Evolutionary conservation across 2,888 invertebrate genomes (phyloP), one percentile per base, ranked within the genome.

Genomic region (Acleris literana): DNA sequence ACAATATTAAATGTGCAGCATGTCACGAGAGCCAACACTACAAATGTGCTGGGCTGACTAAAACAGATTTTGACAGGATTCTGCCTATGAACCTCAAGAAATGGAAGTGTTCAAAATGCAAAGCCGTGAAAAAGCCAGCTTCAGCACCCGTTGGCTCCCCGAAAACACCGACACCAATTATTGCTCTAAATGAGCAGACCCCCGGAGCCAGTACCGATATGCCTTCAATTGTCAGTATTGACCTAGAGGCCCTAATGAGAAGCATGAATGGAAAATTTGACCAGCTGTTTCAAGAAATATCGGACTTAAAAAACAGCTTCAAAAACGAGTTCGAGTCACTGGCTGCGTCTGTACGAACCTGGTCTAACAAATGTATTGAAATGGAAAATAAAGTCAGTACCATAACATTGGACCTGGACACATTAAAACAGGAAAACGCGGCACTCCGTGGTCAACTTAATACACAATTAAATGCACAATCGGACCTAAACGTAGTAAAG

Each of bases 31-130:
- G 17, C 18, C 18, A 13, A 13, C 52, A 52, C 18, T 52, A 17
- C 18, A 17, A 16, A 13, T 52, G 52, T 20, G 20, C 18, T 18
- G 20, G 20, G n/a, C 20, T 52, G 52, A 6, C 52, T n/a, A 20
- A 52, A 20, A 13, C 52, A 20, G 52, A 52, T 17, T 52, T 52
- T 7, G 20, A 18, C 18, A 52, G 18, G 18, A 52, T 52, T 13
- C 52, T 52, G 17, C 52, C 52, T 20, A 52, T 52, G 52, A 52
- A 52, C 52, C n/a, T n/a, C 13, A 13, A n/a, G 52, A 52, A 52
- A 52, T 52, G 52, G 52, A 16, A 18, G 20, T 52, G 52, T 20
- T 17, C n/a, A 13, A 13, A 18, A n/a, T 52, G 52, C 13, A 52
- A 52, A 52, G 13, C 52, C 18, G 20, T 13, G 13, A 52, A 52